These are phyloP conservation scores for Trichopoda pennipes DNA, from an alignment of 2,888 invertebrate genomes.

Conservation along the genomic window DNA sequence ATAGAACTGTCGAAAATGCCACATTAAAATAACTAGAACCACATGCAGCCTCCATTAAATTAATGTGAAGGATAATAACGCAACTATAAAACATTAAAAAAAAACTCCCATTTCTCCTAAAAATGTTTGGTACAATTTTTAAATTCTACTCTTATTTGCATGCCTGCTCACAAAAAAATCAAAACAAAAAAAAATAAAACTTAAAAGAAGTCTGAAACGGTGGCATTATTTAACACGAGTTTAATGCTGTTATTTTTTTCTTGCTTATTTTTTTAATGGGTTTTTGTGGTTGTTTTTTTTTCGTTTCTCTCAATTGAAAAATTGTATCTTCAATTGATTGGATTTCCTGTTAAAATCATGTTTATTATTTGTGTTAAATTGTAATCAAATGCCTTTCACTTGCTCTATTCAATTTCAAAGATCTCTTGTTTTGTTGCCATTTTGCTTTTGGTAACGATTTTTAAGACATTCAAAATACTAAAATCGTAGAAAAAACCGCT, in stretches of 20 bases:
- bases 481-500: slow-evolving; percentile 36
- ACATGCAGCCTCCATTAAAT: too few relatives aligned
- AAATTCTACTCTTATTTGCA: slow-evolving; percentile 11
- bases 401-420: slow-evolving; percentile 58
- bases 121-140: background rate
- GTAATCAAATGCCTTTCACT: slow-evolving; percentile 67
- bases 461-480: slow-evolving; percentile 26
- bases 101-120: background rate
- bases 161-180: background rate
- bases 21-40: too few relatives aligned
- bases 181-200: background rate
- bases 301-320: slow-evolving; percentile 50
- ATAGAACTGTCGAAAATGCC: too few relatives aligned
- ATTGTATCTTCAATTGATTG: slow-evolving; percentile 68
- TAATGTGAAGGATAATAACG: too few relatives aligned
- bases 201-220: slow-evolving; percentile 28
- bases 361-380: slow-evolving; percentile 68
- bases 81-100: too few relatives aligned
- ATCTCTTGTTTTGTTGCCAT: slow-evolving; percentile 3
- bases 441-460: slow-evolving; percentile 27
- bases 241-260: slow-evolving; percentile 41
- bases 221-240: slow-evolving; percentile 66
- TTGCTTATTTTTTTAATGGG: slow-evolving; percentile 16
- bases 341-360: slow-evolving; percentile 66
- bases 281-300: background rate